Evolutionary conservation across 2,113 vertebrate species (phyloP), one percentile per base, ranked within the genome.

Genomic region (Toxotes jaculatrix): DNA sequence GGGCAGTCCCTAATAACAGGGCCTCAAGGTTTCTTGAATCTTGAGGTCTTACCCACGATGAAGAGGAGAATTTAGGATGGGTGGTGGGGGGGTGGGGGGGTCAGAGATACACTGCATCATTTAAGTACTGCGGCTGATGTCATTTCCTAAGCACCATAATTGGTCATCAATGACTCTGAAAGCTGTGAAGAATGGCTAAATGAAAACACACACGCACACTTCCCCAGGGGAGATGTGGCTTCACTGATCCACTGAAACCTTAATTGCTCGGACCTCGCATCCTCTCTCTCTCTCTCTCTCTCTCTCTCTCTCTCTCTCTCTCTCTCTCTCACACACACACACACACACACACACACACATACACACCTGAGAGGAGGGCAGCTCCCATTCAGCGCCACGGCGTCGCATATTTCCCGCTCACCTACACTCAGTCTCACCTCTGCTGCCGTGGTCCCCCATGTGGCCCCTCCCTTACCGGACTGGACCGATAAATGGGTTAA

Each of bases 91-190:
- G 61, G 16, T 34, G 21, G 47, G 49, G 3, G 27, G 21, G 59
- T 55, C n/a, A 47, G 38, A 9, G 27, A 75, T 27, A 86, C 53
- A 66, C 78, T 90, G 90, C 88, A 90, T 91, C 84, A 82, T 88
- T 89, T 85, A 90, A 88, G 69, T 80, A 40, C 82, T 88, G 87
- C 71, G 10, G 79, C 87, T 91, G 89, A 91, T 92, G 89, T 91
- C 77, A 89, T 85, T 91, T 93, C 89, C 89, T 91, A 89, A 87
- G 36, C 75, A 80, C 85, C 87, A 85, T 85, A 90, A 88, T 82
- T 90, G 90, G 90, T 79, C 88, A 87, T 90, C 79, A 83, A 64
- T 85, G 74, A 63, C 62, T 85, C 27, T 27, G 62, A 71, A 71
- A 66, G 72, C 80, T 59, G 80, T 72, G 72, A 87, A 83, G 60